Evolutionary conservation across 2,797 vertebrate species (phyloP), one percentile per base, ranked within the genome.

Genomic region (Petrocephalus schoutedeni): DNA sequence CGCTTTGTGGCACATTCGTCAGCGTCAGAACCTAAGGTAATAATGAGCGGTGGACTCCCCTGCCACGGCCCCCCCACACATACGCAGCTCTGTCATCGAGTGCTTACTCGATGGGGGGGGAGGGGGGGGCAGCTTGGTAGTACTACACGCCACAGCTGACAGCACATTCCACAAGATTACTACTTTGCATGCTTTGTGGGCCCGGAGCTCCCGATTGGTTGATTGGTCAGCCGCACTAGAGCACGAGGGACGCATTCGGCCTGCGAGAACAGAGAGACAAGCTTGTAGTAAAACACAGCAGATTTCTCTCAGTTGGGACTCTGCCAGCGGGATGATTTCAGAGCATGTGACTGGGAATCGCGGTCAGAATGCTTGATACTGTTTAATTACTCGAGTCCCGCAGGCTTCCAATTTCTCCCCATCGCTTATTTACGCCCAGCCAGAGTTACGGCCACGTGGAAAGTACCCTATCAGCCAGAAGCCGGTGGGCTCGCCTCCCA

Each of bases 111-210:
- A 3, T 45, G 4, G 41, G 41, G 41, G 41, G 1, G 41, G 41
- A 41, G n/a, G 28, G 28, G 28, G 28, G 41, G 41, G 41, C 91
- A 89, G 93, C 87, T 93, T 93, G 93, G 94, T 95, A 93, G 94
- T 95, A 94, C 93, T 93, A 94, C 91, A 92, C 95, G 93, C 93
- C 94, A 92, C 93, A 92, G 94, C 95, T 95, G 95, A 95, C 93
- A 95, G 92, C 93, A 93, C 94, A 95, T 96, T 97, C 95, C 94
- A 94, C 93, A 95, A 95, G 94, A 94, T 95, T 96, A 95, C 95
- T 95, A 94, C 95, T 96, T 96, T 93, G 95, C 95, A 95, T 94
- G 95, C 94, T 53, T 95, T 95, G 96, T 91, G 92, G 91, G 92
- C 92, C 91, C 95, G 92, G 88, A 92, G 91, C 61, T 16, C 51